Evolutionary conservation across 2,888 invertebrate species (phyloP).

Genomic region (Coelopa pilipes): DNA sequence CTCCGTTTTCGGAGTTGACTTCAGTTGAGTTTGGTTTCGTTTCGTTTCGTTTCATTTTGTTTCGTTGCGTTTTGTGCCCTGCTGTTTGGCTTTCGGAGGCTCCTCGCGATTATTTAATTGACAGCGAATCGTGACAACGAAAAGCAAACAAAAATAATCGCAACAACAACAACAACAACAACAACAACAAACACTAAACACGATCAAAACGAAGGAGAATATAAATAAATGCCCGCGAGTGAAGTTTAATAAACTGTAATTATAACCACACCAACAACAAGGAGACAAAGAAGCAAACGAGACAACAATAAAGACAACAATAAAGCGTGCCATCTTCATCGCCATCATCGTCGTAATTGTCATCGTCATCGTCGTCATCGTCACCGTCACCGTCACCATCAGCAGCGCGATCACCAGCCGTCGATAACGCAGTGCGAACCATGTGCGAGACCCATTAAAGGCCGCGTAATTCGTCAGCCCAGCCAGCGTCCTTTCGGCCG

Average conservation of each 20-base stretch:
- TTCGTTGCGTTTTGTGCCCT: slow-evolving; percentile 19
- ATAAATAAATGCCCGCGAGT: slow-evolving; percentile 32
- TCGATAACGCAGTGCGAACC: too few species aligned
- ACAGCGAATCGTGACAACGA: slow-evolving; percentile 20
- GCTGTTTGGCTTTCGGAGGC: slow-evolving; percentile 10
- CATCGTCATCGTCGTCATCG: too few species aligned
- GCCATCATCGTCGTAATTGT: too few species aligned
- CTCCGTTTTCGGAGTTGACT: slow-evolving; percentile 17
- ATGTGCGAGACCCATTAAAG: neutral
- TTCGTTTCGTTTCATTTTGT: slow-evolving; percentile 25
- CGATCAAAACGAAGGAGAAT: slow-evolving; percentile 34
- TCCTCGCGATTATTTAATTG: slow-evolving; percentile 16
- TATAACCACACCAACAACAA: neutral
- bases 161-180: slow-evolving; percentile 34
- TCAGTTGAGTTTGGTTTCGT: slow-evolving; percentile 15
- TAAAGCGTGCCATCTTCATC: too few species aligned
- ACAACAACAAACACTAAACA: slow-evolving; percentile 25
- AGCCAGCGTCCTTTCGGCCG: neutral
- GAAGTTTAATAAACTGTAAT: slow-evolving; percentile 12
- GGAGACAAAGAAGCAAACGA: slow-evolving; percentile 6
- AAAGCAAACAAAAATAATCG: slow-evolving; percentile 36
- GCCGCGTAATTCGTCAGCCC: neutral
- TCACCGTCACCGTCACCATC: neutral
- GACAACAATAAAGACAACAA: neutral
- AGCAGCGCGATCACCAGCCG: neutral